Base-by-base conservation (phyloP, 2,888 invertebrate species). In the Lycophotia porphyrea region DNA sequence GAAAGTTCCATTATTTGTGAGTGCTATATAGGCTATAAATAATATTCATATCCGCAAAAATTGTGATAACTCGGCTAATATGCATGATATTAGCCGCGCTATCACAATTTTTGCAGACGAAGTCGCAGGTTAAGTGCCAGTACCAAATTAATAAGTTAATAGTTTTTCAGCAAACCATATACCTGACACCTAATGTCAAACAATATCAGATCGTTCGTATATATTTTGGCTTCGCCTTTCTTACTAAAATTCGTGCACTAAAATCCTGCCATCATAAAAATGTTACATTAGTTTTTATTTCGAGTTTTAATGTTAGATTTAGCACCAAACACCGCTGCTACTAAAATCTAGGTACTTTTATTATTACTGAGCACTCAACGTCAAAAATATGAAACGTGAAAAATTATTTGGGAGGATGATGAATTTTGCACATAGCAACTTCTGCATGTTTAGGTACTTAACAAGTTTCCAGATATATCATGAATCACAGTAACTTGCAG, bases 241-340 rank as follows among this genome's bases (percentile, higher is more conserved):
- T 31, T 49, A 27, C 47, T 34, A 71, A 2, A 7, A 15, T 49
- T 44, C 44, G 63, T 73, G 47, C 4, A 61, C 34, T 77, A 70
- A 55, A 70, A 76, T 49, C 55, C 42, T 42, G 36, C 18, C 44
- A 49, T 71, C 71, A 82, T 80, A 64, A 82, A 79, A 82, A 34
- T 21, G 49, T 79, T 79, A 65, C 70, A 82, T 77, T 52, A 24
- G 36, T 63, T 73, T 71, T 84, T 78, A 79, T 77, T 82, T 76
- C n/a, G 13, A 49, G 65, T 52, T 70, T 61, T 47, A 72, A 65
- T 60, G 78, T 34, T 44, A 76, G 52, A 42, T 76, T 55, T 58
- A 47, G 39, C 66, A 80, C 71, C 55, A 70, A 82, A 55, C 44
- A 34, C 5, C 47, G 60, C 15, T 49, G 66, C 49, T 78, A 66